These are phyloP conservation scores for Priocnemis perturbator DNA, from an alignment of 2,888 invertebrate species.

Conservation along the genomic window DNA sequence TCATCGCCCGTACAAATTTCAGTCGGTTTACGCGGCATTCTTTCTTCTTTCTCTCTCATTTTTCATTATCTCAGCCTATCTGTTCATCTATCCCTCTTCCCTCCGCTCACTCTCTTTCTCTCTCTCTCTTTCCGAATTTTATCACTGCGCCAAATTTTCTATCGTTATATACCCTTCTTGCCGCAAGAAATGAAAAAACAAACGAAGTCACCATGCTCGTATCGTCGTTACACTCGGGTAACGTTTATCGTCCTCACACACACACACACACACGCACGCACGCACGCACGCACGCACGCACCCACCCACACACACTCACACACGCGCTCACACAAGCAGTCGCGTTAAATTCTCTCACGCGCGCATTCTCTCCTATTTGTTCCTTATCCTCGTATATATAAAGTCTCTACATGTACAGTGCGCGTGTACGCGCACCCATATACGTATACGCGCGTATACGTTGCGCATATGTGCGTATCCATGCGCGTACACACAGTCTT, in stretches of 20 bases:
- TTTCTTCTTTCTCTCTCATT: constrained; percentile 9
- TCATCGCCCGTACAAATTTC: constrained; percentile 60
- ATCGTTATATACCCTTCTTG: constrained; percentile 42
- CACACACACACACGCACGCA: background rate
- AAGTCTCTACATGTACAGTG: constrained; percentile 47
- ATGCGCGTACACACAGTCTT: constrained; percentile 32
- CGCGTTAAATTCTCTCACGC: constrained; percentile 13
- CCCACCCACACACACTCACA: background rate
- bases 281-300: background rate
- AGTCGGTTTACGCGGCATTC: constrained; percentile 59
- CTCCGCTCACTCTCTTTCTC: constrained; percentile 13
- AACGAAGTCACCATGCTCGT: constrained; percentile 27
- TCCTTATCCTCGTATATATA: constrained; percentile 23
- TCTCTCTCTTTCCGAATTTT: background rate
- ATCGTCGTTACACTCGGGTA: constrained; percentile 18
- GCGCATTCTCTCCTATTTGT: constrained; percentile 18
- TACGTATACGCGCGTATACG: constrained; percentile 18
- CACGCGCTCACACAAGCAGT: background rate
- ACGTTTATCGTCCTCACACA: constrained; percentile 1
- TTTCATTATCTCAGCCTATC: background rate
- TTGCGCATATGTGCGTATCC: constrained; percentile 8
- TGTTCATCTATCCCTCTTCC: constrained; percentile 1
- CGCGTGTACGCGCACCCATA: constrained; percentile 18
- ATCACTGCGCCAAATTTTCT: constrained; percentile 7
- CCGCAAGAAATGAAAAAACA: constrained; percentile 55